Evolutionary conservation across 1,140 invertebrate species (phyloP).

Genomic region (Neodiprion lecontei): DNA sequence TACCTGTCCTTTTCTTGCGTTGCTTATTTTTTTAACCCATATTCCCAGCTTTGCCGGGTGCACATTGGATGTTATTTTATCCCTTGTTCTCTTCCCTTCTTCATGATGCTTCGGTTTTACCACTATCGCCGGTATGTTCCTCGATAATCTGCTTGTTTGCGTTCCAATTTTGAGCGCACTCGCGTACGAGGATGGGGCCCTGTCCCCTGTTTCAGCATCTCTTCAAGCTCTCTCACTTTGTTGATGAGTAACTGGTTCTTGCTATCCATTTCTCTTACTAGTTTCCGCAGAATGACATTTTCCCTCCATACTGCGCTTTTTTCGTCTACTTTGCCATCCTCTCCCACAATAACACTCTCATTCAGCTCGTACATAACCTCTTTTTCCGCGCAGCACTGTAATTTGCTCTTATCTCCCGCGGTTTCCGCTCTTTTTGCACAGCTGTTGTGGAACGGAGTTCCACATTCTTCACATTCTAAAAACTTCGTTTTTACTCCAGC

Average conservation of each 20-base stretch:
- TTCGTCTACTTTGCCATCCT: not conserved
- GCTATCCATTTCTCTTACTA: not conserved
- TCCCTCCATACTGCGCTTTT: not conserved
- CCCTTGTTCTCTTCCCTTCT: not conserved
- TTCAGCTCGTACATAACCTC: too few relatives aligned
- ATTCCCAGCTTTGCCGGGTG: not conserved
- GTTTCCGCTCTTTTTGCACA: too few relatives aligned
- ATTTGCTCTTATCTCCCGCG: too few relatives aligned
- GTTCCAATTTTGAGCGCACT: not conserved
- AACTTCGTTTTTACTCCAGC: too few relatives aligned
- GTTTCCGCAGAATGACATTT: slow-evolving; percentile 5
- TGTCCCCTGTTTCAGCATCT: not conserved
- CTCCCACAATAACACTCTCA: too few relatives aligned
- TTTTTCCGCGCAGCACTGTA: too few relatives aligned
- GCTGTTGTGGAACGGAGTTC: too few relatives aligned
- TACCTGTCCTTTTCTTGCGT: not conserved
- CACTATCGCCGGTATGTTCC: not conserved
- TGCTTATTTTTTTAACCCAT: not conserved
- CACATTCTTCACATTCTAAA: too few relatives aligned
- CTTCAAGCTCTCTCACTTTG: slow-evolving; percentile 16
- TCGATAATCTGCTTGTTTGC: not conserved
- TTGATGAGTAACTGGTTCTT: not conserved
- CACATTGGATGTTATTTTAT: not conserved
- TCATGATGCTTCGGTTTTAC: not conserved
- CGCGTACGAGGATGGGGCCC: not conserved